Evolutionary conservation across 2,113 vertebrate genomes (phyloP).

Genomic region (Psilopsiagon aymara): DNA sequence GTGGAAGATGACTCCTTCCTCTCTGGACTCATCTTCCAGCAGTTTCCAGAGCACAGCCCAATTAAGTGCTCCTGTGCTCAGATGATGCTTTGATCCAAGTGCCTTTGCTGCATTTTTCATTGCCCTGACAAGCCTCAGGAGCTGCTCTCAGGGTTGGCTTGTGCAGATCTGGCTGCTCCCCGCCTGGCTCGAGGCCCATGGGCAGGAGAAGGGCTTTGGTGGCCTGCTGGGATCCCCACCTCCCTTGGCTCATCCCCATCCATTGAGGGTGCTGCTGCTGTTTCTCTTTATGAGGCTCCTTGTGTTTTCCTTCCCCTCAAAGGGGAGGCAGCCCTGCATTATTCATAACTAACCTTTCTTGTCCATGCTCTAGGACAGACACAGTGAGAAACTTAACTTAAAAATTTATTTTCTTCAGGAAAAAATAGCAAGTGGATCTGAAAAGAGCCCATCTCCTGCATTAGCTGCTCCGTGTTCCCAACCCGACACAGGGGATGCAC

Average conservation of each 20-base stretch:
- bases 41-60: neutral
- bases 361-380: neutral
- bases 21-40: neutral
- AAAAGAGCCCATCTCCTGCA: neutral
- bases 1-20: neutral
- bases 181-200: rapidly evolving
- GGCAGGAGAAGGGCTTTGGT: neutral
- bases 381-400: neutral
- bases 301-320: neutral
- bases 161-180: neutral
- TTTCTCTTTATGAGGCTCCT: neutral
- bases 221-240: neutral
- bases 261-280: neutral
- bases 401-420: constrained; percentile 29
- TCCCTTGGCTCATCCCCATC: neutral
- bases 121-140: rapidly evolving
- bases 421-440: neutral
- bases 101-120: neutral
- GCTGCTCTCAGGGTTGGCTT: neutral
- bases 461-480: neutral
- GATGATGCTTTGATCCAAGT: neutral
- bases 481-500: rapidly evolving
- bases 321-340: neutral
- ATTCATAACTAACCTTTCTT: constrained; percentile 44
- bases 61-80: neutral